Evolutionary conservation across 1,140 invertebrate genomes (phyloP).

Genomic region (Heliothis subflexa): DNA sequence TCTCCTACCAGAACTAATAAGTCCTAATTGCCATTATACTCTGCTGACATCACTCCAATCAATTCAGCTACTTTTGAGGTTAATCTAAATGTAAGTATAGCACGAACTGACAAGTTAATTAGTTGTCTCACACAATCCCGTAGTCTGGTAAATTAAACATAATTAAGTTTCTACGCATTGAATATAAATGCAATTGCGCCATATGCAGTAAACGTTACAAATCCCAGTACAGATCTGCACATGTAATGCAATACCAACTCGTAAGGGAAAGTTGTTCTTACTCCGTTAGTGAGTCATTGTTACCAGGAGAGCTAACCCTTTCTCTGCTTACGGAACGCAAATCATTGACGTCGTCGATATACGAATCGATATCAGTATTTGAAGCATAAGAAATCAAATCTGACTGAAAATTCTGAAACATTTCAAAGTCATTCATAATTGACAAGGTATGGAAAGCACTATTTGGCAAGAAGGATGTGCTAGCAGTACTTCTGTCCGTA

Average conservation of each 20-base stretch:
- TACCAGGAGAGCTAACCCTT: constrained; percentile 25
- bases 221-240: constrained; percentile 6
- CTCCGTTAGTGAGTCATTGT: constrained; percentile 37
- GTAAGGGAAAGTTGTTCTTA: constrained; percentile 41
- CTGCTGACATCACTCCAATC: neutral
- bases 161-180: neutral
- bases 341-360: constrained; percentile 45
- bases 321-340: constrained; percentile 8
- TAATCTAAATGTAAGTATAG: neutral
- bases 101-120: neutral
- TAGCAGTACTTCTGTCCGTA: neutral
- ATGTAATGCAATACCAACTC: constrained; percentile 13
- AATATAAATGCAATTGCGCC: neutral
- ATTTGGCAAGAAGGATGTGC: constrained; percentile 35
- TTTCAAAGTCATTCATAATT: constrained; percentile 48
- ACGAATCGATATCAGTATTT: constrained; percentile 40
- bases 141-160: neutral
- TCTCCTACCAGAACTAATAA: too few species aligned
- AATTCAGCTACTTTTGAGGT: neutral
- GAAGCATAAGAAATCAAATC: neutral
- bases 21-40: neutral
- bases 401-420: constrained; percentile 26
- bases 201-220: neutral
- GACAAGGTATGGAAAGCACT: constrained; percentile 33
- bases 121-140: neutral